These are phyloP conservation scores for Botia almorhae DNA, from an alignment of 2,797 vertebrate species.

Conservation along the genomic window DNA sequence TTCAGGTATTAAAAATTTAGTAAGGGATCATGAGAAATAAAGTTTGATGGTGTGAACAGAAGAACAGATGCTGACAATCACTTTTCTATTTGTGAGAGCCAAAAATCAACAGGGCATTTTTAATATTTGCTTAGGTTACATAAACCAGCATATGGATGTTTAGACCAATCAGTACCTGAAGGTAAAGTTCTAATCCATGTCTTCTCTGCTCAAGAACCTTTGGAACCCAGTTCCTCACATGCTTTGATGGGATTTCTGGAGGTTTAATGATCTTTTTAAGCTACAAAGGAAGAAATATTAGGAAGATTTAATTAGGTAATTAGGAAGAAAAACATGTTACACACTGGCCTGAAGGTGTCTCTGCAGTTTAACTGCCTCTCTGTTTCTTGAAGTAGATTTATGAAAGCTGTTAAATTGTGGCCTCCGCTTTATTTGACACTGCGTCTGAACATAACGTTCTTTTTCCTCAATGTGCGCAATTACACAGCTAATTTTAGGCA, in stretches of 20 bases:
- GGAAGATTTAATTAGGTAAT: too few species aligned
- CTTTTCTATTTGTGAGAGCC: not conserved
- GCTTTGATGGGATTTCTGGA: slow-evolving; percentile 98
- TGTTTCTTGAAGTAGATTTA: not conserved
- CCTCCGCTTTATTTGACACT: not conserved
- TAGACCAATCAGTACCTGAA: slow-evolving; percentile 82
- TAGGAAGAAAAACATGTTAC: not conserved
- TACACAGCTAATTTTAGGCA: not conserved
- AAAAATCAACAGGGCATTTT: not conserved
- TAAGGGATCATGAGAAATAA: slow-evolving; percentile 33
- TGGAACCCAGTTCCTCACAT: slow-evolving; percentile 97
- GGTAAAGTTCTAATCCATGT: slow-evolving; percentile 91
- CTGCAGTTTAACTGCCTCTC: not conserved
- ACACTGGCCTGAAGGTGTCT: not conserved
- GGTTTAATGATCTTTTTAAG: slow-evolving; percentile 96
- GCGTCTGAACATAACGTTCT: too few species aligned
- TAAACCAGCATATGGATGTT: not conserved
- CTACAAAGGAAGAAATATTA: slow-evolving; percentile 76
- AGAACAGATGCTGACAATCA: not conserved
- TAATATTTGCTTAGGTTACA: not conserved
- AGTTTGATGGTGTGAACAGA: slow-evolving; percentile 14
- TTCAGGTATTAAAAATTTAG: slow-evolving; percentile 72
- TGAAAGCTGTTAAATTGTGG: not conserved
- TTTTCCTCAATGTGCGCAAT: not conserved
- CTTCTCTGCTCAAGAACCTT: slow-evolving; percentile 96